Conservation (phyloP, 2,113 vertebrate genomes). For the Podocnemis expansa region DNA sequence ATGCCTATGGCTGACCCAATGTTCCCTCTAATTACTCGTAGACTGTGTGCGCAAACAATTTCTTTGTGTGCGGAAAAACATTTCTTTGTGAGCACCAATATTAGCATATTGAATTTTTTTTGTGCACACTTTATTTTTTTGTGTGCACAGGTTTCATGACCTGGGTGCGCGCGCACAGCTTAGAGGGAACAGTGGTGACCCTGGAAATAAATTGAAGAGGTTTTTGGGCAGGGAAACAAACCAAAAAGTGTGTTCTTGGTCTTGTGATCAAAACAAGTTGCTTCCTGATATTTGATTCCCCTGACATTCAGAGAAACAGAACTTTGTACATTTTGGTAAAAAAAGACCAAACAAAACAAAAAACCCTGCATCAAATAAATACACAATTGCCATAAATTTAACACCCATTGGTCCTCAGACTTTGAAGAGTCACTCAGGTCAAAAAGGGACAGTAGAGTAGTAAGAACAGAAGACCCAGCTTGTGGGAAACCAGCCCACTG, state of each 20-base stretch:
- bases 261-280: not conserved
- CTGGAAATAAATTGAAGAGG: not conserved
- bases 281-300: not conserved
- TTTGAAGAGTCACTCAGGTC: not conserved
- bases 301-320: not conserved
- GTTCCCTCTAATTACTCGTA: too few species aligned
- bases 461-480: not conserved
- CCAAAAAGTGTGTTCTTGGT: not conserved
- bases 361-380: not conserved
- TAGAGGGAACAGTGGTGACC: too few species aligned
- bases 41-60: too few species aligned
- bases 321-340: not conserved
- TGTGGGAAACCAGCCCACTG: not conserved
- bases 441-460: not conserved
- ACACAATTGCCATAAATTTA: not conserved
- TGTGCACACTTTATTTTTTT: too few species aligned
- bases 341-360: too few species aligned
- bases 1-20: too few species aligned
- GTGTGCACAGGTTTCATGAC: too few species aligned
- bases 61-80: too few species aligned
- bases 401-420: not conserved
- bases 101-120: too few species aligned
- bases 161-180: too few species aligned
- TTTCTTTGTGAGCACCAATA: too few species aligned
- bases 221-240: not conserved